Evolutionary conservation across 1,140 invertebrate species (phyloP), one percentile per base, ranked within the genome.

Genomic region (Drosophila tristis): DNA sequence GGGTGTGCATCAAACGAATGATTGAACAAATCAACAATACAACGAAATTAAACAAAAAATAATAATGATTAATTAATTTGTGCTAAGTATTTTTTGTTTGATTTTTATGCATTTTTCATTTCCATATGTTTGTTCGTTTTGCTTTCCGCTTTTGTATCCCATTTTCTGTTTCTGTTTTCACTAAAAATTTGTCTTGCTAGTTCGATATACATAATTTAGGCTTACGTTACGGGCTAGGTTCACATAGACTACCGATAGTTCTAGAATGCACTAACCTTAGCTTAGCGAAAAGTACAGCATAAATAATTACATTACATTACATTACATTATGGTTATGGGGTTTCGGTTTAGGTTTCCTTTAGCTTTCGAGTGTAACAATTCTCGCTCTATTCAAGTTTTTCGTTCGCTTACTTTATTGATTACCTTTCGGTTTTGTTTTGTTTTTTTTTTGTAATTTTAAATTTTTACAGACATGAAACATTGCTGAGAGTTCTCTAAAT

Each of bases 261-360:
- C 80, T 84, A 87, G 82, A 91, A 91, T 91, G 90, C 90, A 91
- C 90, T 91, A 91, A 91, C 90, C 90, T 91, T 91, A 91, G 80
- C 78, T 90, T 89, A 89, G 84, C 80, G 68, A 84, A 90, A 84
- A 89, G 80, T 90, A 89, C 84, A 90, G 85, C 85, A 89, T 89
- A 89, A 89, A 89, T 89, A 85, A 89, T 84, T 89, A 89, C 84
- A 90, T 87, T 87, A 89, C 79, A 89, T 84, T 82, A 31, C 29
- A 25, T 25, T 25, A 25, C 23, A 25, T 25, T 25, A 87, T 68
- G 35, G 43, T 77, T 76, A 80, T 61, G 47, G 35, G 59, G 68
- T 74, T 31, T 31, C 7, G 29, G 29, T 74, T 31, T 31, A 2
- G 29, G 29, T 31, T 65, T 68, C 42, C 53, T 68, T 71, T 55